phyloP scores from a whole-genome alignment of 2,888 invertebrate species.

The Mesorhabditis spiculigera region DNA sequence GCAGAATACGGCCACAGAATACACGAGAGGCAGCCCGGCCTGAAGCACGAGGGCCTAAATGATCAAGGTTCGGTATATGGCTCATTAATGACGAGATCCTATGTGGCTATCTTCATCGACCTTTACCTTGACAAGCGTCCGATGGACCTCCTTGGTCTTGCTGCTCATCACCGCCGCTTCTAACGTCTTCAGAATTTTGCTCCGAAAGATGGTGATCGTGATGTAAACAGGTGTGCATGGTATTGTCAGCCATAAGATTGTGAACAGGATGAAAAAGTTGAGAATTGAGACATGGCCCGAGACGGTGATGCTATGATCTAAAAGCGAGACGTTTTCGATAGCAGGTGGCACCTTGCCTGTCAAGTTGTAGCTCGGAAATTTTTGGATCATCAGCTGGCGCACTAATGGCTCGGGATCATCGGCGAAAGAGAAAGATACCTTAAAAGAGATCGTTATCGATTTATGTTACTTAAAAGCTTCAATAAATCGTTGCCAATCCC shows the following conservation, averaged over 20 bases:
- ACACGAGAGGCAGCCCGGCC: background rate
- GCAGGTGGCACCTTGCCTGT: background rate
- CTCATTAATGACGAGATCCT: no score
- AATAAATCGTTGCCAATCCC: background rate
- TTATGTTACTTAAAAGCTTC: no score
- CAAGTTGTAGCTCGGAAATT: background rate
- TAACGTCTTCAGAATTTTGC: background rate
- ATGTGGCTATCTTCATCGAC: background rate
- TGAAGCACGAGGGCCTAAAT: background rate
- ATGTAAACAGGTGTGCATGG: background rate
- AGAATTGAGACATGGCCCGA: background rate
- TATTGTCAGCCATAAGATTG: background rate
- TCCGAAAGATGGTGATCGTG: background rate
- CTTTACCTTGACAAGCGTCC: background rate
- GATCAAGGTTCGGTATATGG: background rate
- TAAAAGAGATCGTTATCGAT: background rate
- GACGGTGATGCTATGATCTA: background rate
- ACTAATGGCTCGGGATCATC: conserved; percentile 3
- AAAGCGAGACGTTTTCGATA: background rate
- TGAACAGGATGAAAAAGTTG: background rate
- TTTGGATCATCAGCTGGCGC: background rate
- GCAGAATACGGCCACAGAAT: conserved; percentile 3
- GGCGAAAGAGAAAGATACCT: background rate
- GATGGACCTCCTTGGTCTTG: background rate
- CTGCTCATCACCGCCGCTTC: background rate